Conservation (phyloP, 2,888 invertebrate species). For the Piscicola geometra region DNA sequence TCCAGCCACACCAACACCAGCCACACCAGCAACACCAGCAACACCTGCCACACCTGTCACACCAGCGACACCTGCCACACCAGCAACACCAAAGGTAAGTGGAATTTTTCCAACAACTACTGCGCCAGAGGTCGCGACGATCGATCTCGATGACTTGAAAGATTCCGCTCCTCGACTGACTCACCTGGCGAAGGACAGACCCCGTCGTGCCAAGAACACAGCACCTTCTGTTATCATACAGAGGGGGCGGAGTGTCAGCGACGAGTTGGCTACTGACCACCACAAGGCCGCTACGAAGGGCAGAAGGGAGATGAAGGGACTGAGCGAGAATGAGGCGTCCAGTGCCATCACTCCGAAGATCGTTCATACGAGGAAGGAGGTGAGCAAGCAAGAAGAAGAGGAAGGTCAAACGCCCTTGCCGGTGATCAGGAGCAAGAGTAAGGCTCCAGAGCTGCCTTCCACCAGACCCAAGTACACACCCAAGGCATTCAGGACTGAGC, state of each 20-base stretch:
- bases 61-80: too few species aligned
- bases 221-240: neutral
- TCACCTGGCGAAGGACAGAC: neutral
- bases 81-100: too few species aligned
- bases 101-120: too few species aligned
- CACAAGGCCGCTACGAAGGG: neutral
- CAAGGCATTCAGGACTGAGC: neutral
- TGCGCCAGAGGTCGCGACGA: too few species aligned
- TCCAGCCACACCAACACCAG: too few species aligned
- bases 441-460: neutral
- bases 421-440: neutral
- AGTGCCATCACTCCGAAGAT: neutral
- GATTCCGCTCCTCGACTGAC: neutral
- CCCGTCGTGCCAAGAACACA: neutral
- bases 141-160: neutral
- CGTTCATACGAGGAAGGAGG: too few species aligned
- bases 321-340: neutral
- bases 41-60: too few species aligned
- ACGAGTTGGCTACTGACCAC: neutral
- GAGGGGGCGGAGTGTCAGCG: neutral
- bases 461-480: slow-evolving; percentile 3
- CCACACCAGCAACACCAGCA: too few species aligned
- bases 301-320: neutral
- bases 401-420: neutral
- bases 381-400: neutral